Conservation (phyloP, 2,888 invertebrate genomes). For the Candidula unifasciata region DNA sequence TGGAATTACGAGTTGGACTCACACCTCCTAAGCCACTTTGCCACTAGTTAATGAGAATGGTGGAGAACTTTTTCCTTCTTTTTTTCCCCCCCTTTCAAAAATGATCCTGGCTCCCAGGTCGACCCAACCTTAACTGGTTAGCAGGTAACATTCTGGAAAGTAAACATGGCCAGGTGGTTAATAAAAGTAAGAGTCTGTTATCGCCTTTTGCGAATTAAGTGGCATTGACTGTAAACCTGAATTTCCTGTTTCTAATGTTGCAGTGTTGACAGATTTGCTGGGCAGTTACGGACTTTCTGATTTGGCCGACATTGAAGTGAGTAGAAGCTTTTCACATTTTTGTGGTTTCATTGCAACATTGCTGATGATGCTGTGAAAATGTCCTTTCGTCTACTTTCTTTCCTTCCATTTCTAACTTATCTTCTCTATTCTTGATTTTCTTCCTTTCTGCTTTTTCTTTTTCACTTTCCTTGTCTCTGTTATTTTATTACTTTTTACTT, state of each 20-base stretch:
- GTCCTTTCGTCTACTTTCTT: not conserved
- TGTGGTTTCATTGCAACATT: no score
- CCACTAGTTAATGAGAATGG: no score
- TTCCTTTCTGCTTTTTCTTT: not conserved
- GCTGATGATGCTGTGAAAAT: not conserved
- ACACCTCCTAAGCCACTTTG: no score
- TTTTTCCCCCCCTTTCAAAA: no score
- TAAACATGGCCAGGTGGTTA: no score
- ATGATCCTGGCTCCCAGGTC: no score
- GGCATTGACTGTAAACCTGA: not conserved
- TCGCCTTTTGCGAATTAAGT: no score
- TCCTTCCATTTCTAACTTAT: not conserved
- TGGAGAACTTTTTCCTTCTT: no score
- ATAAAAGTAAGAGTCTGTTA: no score
- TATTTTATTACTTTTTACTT: not conserved
- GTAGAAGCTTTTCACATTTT: not conserved
- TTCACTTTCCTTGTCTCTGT: not conserved
- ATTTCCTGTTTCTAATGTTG: not conserved
- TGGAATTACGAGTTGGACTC: no score
- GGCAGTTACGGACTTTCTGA: slow-evolving; percentile 9
- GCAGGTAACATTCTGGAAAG: no score
- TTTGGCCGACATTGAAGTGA: slow-evolving; percentile 23
- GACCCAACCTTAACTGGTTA: no score
- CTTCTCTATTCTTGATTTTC: not conserved
- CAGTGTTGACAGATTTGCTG: slow-evolving; percentile 19